phyloP scores from a whole-genome alignment of 2,888 invertebrate genomes.

The Athetis lepigone region DNA sequence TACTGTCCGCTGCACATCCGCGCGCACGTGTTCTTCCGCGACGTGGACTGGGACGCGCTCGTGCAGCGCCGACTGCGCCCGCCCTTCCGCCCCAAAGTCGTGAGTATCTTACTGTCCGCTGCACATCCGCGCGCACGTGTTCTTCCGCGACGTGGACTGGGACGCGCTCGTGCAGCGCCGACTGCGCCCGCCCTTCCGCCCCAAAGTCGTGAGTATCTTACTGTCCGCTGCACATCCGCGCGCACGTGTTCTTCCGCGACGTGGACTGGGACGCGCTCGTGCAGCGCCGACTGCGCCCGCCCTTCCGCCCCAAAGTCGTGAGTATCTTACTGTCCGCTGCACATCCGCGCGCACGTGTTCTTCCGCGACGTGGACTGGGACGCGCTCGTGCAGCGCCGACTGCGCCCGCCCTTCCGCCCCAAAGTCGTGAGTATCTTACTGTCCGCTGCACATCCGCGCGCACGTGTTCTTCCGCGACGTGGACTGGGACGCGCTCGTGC shows the following conservation, averaged over 20 bases:
- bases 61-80: constrained; percentile 97
- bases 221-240: no score
- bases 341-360: constrained; percentile 97
- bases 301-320: constrained; percentile 99
- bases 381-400: constrained; percentile 96
- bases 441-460: constrained; percentile 95
- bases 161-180: constrained; percentile 96
- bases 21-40: constrained; percentile 97
- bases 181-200: constrained; percentile 99
- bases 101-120: no score
- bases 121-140: constrained; percentile 96
- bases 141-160: constrained; percentile 99
- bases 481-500: constrained; percentile 98
- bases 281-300: constrained; percentile 97
- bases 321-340: no score
- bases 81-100: constrained; percentile 99
- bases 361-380: constrained; percentile 99
- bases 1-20: no score
- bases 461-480: constrained; percentile 98
- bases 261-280: constrained; percentile 99
- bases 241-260: constrained; percentile 97
- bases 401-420: constrained; percentile 99
- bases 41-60: constrained; percentile 99
- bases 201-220: no score
- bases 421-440: no score